These are phyloP conservation scores for Drosophila yakuba DNA, from an alignment of 1,140 invertebrate species.

Conservation along the genomic window DNA sequence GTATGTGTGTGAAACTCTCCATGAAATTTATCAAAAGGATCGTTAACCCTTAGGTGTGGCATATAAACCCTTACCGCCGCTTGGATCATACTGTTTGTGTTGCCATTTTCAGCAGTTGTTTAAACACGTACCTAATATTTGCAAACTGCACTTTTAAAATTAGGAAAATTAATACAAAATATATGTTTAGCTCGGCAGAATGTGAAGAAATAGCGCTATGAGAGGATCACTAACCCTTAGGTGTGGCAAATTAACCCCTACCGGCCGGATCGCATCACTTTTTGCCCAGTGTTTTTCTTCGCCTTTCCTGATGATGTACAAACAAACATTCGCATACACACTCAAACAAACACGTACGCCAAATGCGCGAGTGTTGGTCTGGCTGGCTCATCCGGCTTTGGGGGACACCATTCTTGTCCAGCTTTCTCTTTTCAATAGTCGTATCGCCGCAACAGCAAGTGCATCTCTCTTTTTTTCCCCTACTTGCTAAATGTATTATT, in stretches of 20 bases:
- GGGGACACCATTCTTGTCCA: conserved; percentile 39
- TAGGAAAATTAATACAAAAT: too few relatives aligned
- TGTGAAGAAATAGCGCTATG: neutral
- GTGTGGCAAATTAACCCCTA: conserved; percentile 38
- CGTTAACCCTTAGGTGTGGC: conserved; percentile 41
- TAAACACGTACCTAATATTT: conserved; percentile 9
- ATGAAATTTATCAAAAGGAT: conserved; percentile 13
- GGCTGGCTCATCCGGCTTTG: conserved; percentile 50
- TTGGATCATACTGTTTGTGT: neutral
- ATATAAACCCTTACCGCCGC: conserved; percentile 22
- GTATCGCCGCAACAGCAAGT: conserved; percentile 10
- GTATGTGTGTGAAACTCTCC: conserved; percentile 5
- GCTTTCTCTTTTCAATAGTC: conserved; percentile 41
- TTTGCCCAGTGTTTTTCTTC: conserved; percentile 13
- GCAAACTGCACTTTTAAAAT: conserved; percentile 2
- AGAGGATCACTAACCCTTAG: conserved; percentile 30
- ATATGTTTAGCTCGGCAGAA: too few relatives aligned
- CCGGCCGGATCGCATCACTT: conserved; percentile 9
- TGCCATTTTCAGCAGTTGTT: neutral
- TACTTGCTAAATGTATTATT: neutral
- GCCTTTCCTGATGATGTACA: conserved; percentile 31
- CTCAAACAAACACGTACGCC: neutral
- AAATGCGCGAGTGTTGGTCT: conserved; percentile 11
- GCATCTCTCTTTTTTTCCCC: conserved; percentile 14
- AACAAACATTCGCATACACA: conserved; percentile 30